Evolutionary conservation across 1,140 invertebrate species (phyloP).

Genomic region (Micrasema longulum): DNA sequence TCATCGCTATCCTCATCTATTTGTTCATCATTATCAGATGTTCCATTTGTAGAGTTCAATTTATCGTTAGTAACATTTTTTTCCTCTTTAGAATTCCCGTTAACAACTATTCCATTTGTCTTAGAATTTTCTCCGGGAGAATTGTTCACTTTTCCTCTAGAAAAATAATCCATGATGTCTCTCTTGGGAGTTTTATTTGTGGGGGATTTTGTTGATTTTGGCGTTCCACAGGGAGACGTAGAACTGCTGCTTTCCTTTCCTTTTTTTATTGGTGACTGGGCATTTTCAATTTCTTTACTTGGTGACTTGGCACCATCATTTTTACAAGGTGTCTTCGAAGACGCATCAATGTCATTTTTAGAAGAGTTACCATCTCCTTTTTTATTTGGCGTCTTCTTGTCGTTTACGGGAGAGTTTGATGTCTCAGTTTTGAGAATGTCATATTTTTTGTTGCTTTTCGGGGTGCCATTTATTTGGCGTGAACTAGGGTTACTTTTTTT

Average conservation of each 20-base stretch:
- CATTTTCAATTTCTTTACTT: background rate
- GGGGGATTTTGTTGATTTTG: constrained; percentile 18
- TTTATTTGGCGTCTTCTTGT: constrained; percentile 10
- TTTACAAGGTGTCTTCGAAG: background rate
- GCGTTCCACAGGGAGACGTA: background rate
- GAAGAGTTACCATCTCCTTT: background rate
- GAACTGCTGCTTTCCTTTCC: background rate
- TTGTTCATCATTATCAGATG: background rate
- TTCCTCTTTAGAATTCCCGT: background rate
- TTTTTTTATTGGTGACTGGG: constrained; percentile 17
- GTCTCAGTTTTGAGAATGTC: constrained; percentile 2
- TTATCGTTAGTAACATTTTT: background rate
- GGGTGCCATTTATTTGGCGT: background rate
- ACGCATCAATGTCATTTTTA: background rate
- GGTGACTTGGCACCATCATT: background rate
- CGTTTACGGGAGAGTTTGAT: background rate
- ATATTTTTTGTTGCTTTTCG: constrained; percentile 20
- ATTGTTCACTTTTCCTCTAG: constrained; percentile 12
- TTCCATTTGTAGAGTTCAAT: background rate
- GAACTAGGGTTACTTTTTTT: background rate
- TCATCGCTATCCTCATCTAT: constrained; percentile 22
- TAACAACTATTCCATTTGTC: background rate
- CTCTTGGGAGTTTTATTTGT: constrained; percentile 36
- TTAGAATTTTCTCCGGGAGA: background rate
- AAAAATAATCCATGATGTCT: constrained; percentile 46